Evolutionary conservation across 2,113 vertebrate species (phyloP).

Genomic region (Nipponia nippon): DNA sequence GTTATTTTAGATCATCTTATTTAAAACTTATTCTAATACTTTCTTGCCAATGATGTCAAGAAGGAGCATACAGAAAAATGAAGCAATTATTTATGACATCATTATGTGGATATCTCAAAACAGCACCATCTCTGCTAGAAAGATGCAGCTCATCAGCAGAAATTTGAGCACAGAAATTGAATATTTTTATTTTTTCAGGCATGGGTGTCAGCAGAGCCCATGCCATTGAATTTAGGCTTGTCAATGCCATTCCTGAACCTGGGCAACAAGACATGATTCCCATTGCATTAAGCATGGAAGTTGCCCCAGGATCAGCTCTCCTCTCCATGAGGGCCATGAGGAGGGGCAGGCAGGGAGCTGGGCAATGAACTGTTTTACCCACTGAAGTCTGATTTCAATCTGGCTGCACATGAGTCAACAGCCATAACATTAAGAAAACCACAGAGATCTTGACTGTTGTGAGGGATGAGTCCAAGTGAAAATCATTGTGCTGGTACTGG

Average conservation of each 20-base stretch:
- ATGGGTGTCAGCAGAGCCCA: background rate
- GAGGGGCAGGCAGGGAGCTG: background rate
- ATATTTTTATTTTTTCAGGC: background rate
- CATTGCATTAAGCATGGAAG: rapidly evolving
- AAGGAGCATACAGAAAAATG: background rate
- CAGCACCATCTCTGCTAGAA: background rate
- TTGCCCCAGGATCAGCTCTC: background rate
- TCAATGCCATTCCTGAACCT: background rate
- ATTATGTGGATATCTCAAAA: background rate
- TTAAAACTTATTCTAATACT: constrained; percentile 11
- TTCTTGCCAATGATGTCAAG: background rate
- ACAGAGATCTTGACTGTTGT: background rate
- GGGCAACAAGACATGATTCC: background rate
- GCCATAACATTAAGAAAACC: background rate
- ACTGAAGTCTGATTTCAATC: background rate
- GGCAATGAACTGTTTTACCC: background rate
- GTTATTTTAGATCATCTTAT: constrained; percentile 21
- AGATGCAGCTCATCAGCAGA: background rate
- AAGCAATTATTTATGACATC: background rate
- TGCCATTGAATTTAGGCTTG: background rate
- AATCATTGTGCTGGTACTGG: background rate
- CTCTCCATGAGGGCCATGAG: rapidly evolving
- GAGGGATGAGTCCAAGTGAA: background rate
- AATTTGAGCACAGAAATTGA: background rate
- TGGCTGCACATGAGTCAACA: background rate